Evolutionary conservation across 2,888 invertebrate species (phyloP).

Genomic region (Sphaeridia pumilis): DNA sequence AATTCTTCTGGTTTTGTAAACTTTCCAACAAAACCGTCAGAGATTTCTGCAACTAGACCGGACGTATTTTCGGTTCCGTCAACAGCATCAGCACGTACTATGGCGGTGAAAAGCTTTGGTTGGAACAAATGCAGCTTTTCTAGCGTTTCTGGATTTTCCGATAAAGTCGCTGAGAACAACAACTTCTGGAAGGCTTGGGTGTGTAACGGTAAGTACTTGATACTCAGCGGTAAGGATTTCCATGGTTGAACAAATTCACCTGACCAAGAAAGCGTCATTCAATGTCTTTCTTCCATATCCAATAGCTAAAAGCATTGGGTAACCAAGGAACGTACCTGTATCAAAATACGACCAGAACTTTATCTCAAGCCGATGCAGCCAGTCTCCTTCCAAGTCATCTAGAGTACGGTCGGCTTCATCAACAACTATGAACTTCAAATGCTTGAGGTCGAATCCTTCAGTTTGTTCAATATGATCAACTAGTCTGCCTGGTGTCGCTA

Average conservation of each 20-base stretch:
- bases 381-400: conserved; percentile 82
- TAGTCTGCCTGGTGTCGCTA: conserved; percentile 85
- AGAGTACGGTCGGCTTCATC: conserved; percentile 96
- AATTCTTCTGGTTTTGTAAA: conserved; percentile 54
- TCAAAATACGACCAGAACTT: conserved; percentile 44
- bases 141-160: conserved; percentile 91
- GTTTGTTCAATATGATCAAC: conserved; percentile 83
- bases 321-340: conserved; percentile 19
- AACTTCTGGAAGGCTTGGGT: conserved; percentile 68
- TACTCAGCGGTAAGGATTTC: conserved; percentile 44
- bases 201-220: conserved; percentile 42
- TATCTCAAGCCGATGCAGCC: conserved; percentile 68
- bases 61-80: conserved; percentile 7
- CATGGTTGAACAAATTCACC: conserved; percentile 37
- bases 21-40: conserved; percentile 54
- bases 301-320: too few species aligned
- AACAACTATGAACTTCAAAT: conserved; percentile 69
- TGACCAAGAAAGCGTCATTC: too few species aligned
- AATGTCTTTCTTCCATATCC: too few species aligned
- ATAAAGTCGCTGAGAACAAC: conserved; percentile 92
- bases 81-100: conserved; percentile 39
- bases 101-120: conserved; percentile 78
- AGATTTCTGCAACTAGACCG: conserved; percentile 35
- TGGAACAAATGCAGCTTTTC: conserved; percentile 78
- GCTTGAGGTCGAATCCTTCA: conserved; percentile 58